phyloP scores from a whole-genome alignment of 2,888 invertebrate genomes.

The Pseudanteris insignis region DNA sequence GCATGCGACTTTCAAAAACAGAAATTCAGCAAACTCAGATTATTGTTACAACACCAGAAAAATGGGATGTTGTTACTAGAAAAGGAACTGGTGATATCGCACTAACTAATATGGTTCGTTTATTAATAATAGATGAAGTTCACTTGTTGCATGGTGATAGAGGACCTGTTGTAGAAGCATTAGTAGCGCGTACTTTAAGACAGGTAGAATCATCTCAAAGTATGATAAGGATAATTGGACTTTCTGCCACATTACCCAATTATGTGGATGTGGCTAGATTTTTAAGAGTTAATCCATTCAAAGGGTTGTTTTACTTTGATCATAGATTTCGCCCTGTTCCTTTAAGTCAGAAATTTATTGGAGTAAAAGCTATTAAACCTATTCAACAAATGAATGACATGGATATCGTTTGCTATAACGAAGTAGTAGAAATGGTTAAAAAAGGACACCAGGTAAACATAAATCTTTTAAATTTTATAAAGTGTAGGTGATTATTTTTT shows the following conservation, averaged over 20 bases:
- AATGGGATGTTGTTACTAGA: slow-evolving; percentile 99
- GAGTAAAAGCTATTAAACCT: slow-evolving; percentile 76
- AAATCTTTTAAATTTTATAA: background rate
- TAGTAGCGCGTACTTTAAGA: slow-evolving; percentile 94
- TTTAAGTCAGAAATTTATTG: slow-evolving; percentile 89
- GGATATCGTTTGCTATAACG: slow-evolving; percentile 93
- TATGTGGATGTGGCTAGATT: slow-evolving; percentile 96
- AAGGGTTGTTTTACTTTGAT: slow-evolving; percentile 94
- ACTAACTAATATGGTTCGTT: slow-evolving; percentile 86
- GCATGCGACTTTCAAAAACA: slow-evolving; percentile 94
- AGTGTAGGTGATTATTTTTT: background rate
- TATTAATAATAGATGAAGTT: slow-evolving; percentile 96
- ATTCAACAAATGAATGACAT: slow-evolving; percentile 78
- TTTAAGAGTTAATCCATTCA: slow-evolving; percentile 89
- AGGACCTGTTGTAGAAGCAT: slow-evolving; percentile 96
- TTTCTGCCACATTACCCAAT: slow-evolving; percentile 97
- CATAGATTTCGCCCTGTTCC: slow-evolving; percentile 95
- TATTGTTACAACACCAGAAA: slow-evolving; percentile 98
- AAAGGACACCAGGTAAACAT: slow-evolving; percentile 83
- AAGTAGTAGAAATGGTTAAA: slow-evolving; percentile 84
- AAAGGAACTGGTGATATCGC: slow-evolving; percentile 92
- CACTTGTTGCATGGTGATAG: slow-evolving; percentile 96
- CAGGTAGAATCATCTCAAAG: slow-evolving; percentile 90
- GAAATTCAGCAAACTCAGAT: slow-evolving; percentile 97
- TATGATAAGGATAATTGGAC: slow-evolving; percentile 96